Evolutionary conservation across 2,888 invertebrate species (phyloP), one percentile per base, ranked within the genome.

Genomic region (Drosophila atroscutellata): DNA sequence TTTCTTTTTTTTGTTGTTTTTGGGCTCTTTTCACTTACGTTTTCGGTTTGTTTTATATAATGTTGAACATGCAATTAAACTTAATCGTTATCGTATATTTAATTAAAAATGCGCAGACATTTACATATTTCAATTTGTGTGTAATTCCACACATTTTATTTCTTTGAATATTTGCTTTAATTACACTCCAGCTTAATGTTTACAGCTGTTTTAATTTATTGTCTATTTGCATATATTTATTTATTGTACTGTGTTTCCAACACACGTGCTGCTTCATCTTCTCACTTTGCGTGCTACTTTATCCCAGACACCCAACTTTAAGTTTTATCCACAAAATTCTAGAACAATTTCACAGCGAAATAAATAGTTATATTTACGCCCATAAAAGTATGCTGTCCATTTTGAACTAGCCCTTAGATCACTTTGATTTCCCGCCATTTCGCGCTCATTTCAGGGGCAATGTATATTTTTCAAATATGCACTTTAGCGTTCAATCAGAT

Each of bases 61-160:
- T 13, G 54, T 42, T 62, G 13, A 69, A 63, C 50, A 61, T 61
- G 87, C 75, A 84, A 81, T 86, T 82, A 75, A 75, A 87, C 64
- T 83, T 62, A 60, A 52, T 56, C 69, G 55, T 71, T 73, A 81
- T 81, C 70, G 69, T 62, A 75, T 67, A 84, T 84, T 86, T 89
- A 84, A 83, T 86, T 89, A 86, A 68, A 58, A 57, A 60, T 63
- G 20, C 49, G 13, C 57, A 61, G 68, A 36, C 52, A 67, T 67
- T 49, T 73, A 26, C 67, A 74, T 74, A 73, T 57, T 57, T 74
- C 34, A 61, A 61, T 59, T 61, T 51, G 28, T 11, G 39, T 32
- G 32, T 34, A 51, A 30, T 39, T 47, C 42, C 39, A 45, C 37
- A 24, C 20, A 54, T 54, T 57, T 58, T 47, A 54, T 72, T 67